Percentiles rank a stretch among this genome's conserved stretches.
Evolutionary conservation across 2,888 invertebrate species (phyloP).

Genomic region (Trichopoda pennipes): DNA sequence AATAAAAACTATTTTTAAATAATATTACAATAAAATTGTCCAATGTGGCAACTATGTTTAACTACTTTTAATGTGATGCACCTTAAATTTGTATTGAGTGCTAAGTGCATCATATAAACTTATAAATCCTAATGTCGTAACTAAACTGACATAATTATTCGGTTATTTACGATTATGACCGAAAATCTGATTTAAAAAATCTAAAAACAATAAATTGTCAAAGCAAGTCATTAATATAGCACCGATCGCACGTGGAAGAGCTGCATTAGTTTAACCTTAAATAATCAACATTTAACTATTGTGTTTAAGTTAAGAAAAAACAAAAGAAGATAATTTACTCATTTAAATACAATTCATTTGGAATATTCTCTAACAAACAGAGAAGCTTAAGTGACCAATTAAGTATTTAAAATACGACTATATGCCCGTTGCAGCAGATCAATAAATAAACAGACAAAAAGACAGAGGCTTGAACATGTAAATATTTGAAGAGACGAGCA

Average conservation of each 20-base stretch:
- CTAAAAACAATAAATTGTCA: conserved; percentile 48
- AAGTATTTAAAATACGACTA: conserved; percentile 61
- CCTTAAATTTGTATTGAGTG: no score
- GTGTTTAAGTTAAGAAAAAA: neutral
- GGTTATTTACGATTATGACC: conserved; percentile 55
- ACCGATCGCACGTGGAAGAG: neutral
- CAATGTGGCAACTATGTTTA: no score
- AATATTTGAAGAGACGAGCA: neutral
- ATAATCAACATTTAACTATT: conserved; percentile 16
- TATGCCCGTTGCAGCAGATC: neutral
- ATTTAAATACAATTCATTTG: conserved; percentile 21
- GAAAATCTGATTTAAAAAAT: conserved; percentile 41
- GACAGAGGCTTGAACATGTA: neutral
- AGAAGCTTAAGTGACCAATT: conserved; percentile 59
- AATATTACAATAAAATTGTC: no score
- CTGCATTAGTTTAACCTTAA: conserved; percentile 29
- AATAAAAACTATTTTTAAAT: no score
- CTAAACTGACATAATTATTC: conserved; percentile 59
- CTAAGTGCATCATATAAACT: no score
- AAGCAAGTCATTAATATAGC: conserved; percentile 43
- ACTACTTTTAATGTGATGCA: no score
- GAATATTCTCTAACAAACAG: conserved; percentile 46
- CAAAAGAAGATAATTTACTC: conserved; percentile 33
- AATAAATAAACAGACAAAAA: conserved; percentile 9
- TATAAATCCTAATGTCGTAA: conserved; percentile 1